Evolutionary conservation across 2,113 vertebrate genomes (phyloP).

Genomic region (Zosterops japonicus): DNA sequence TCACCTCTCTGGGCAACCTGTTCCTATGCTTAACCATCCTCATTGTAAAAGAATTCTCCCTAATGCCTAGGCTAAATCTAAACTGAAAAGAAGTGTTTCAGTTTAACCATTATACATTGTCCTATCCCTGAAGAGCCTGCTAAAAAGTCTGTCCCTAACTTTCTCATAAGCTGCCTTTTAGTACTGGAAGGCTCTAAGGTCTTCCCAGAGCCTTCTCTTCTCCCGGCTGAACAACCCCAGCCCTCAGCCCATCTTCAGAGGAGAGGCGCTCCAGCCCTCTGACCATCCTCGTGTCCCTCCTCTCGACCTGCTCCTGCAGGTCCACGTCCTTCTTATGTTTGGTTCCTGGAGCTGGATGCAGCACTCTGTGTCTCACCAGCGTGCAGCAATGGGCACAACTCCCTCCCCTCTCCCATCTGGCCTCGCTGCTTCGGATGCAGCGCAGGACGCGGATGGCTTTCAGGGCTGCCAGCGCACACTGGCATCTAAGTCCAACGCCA

Average conservation of each 20-base stretch:
- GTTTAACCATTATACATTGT: neutral
- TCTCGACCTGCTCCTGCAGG: neutral
- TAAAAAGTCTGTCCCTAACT: neutral
- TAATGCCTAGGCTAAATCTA: neutral
- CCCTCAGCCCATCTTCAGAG: neutral
- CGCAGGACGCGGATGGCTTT: neutral
- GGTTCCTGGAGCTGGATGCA: neutral
- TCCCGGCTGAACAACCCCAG: neutral
- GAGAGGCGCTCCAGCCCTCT: neutral
- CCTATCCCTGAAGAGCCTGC: neutral
- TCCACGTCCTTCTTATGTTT: neutral
- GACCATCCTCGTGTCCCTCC: neutral
- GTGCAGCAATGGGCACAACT: neutral
- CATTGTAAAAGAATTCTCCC: neutral
- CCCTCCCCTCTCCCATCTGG: neutral
- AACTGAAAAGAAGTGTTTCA: neutral
- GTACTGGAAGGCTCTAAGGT: neutral
- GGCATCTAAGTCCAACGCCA: accelerated
- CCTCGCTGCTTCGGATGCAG: neutral
- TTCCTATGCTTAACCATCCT: neutral
- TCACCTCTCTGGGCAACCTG: neutral
- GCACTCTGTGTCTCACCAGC: neutral
- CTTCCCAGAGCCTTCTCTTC: neutral
- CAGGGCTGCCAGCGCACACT: neutral
- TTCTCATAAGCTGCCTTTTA: neutral